Evolutionary conservation across 2,797 vertebrate species (phyloP), one percentile per base, ranked within the genome.

Genomic region (Gephyroberyx darwinii): DNA sequence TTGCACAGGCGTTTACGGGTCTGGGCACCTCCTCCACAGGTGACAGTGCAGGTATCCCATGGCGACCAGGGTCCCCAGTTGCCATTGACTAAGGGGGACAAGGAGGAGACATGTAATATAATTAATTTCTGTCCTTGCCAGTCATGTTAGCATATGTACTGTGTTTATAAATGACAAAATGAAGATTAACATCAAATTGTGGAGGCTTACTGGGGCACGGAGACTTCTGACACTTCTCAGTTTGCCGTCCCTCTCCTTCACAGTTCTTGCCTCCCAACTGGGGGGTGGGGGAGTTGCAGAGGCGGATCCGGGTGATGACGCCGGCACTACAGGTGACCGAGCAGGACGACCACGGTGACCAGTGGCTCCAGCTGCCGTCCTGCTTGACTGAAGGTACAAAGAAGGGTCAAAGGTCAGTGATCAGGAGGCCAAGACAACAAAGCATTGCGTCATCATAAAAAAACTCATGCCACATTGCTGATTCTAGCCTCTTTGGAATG

Each of bases 301-400:
- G 97, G 78, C 98, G 96, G 86, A 99, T 99, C 80, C 97, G 96
- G 60, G 98, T 98, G 86, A 98, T 97, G 86, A 95, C 93, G 10
- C 98, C 98, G 1, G 78, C 89, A 12, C 96, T 98, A 41, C 98
- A 99, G 20, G 96, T 97, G 84, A 98, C 97, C 0, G 98, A 99
- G 85, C 98, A 99, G 0, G 97, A 98, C 0, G 98, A 99, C 98
- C 98, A 99, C 0, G 98, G 98, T 0, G 98, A 99, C 98, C 98
- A 99, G 67, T 98, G 96, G 90, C 98, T 99, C 98, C 98, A 99
- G 84, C 92, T 95, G 55, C 98, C 98, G 68, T 99, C 96, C 90
- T 99, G 98, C 91, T 97, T 98, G 93, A 99, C 98, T 97, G 56
- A 86, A 61, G 80, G 22, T 70, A 31, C 37, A 75, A 74, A 65